Evolutionary conservation across 2,888 invertebrate species (phyloP).

Genomic region (Gerris lacustris): DNA sequence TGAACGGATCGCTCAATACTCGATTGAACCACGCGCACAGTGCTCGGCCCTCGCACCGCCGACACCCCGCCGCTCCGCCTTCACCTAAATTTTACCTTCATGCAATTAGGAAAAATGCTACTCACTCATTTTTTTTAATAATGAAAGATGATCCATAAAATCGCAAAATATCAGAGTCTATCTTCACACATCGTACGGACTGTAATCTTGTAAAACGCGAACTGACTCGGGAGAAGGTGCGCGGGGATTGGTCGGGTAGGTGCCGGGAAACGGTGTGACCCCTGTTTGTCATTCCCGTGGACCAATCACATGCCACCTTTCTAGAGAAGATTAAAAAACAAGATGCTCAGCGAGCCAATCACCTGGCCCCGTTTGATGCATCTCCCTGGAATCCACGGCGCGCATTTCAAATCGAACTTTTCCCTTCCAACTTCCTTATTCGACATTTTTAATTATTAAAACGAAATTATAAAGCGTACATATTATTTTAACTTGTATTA

Average conservation of each 20-base stretch:
- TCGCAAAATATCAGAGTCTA: slow-evolving; percentile 32
- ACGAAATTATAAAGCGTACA: too few species aligned
- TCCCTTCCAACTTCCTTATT: too few species aligned
- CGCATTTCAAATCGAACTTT: neutral
- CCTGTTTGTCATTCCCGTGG: slow-evolving; percentile 39
- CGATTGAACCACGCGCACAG: slow-evolving; percentile 23
- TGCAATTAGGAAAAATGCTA: slow-evolving; percentile 27
- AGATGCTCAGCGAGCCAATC: slow-evolving; percentile 39
- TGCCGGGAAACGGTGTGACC: slow-evolving; percentile 37
- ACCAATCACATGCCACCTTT: slow-evolving; percentile 35
- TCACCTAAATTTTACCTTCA: slow-evolving; percentile 19
- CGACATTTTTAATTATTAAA: too few species aligned
- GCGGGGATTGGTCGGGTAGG: slow-evolving; percentile 42
- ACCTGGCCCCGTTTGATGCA: slow-evolving; percentile 31
- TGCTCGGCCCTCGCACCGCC: slow-evolving; percentile 11
- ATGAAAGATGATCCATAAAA: slow-evolving; percentile 30
- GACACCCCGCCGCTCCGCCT: slow-evolving; percentile 13
- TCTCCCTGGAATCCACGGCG: neutral
- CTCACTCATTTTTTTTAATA: slow-evolving; percentile 31
- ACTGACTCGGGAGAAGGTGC: slow-evolving; percentile 35
- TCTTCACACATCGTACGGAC: slow-evolving; percentile 32
- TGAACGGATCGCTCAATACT: slow-evolving; percentile 38
- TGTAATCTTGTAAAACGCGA: slow-evolving; percentile 33
- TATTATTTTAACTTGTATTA: too few species aligned
- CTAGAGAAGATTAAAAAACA: slow-evolving; percentile 37